These are phyloP conservation scores for Cryptoprocta ferox DNA, from an alignment of 2,797 vertebrate species.

Conservation along the genomic window DNA sequence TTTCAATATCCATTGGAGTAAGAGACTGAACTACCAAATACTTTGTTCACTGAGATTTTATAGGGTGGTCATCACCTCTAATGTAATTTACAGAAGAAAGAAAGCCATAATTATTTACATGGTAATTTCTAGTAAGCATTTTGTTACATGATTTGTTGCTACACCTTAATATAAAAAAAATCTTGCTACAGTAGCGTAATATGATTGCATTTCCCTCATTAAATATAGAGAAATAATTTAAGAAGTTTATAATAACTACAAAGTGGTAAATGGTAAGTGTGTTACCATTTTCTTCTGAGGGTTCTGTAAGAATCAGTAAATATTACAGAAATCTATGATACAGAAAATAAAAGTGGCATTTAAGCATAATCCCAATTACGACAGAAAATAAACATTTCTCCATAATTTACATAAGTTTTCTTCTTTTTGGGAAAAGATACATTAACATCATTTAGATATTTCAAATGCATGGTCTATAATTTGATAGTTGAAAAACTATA, in stretches of 20 bases:
- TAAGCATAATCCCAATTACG: not conserved
- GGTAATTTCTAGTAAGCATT: not conserved
- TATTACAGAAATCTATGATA: not conserved
- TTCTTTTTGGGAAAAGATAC: conserved; percentile 44
- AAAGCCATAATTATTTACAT: not conserved
- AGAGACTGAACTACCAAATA: not conserved
- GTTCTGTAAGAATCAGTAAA: not conserved
- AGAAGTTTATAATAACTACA: not conserved
- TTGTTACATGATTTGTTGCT: not conserved
- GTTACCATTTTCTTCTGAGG: not conserved
- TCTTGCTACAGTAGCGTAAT: not conserved
- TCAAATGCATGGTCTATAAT: conserved; percentile 59
- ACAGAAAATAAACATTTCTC: conserved; percentile 60
- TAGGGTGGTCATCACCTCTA: not conserved
- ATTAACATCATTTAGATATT: conserved; percentile 62
- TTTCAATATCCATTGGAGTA: not conserved
- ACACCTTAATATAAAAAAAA: not conserved
- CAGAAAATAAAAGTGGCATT: not conserved
- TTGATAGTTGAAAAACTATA: conserved; percentile 66
- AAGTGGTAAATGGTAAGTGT: not conserved
- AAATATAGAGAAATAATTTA: not conserved
- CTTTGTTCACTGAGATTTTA: not conserved
- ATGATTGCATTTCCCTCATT: not conserved
- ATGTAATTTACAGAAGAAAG: not conserved
- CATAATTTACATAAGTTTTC: conserved; percentile 24